Percentiles rank a stretch among this genome's conserved stretches.
phyloP scores from a whole-genome alignment of 2,797 vertebrate species.

The Mormyrus proboscirostris region DNA sequence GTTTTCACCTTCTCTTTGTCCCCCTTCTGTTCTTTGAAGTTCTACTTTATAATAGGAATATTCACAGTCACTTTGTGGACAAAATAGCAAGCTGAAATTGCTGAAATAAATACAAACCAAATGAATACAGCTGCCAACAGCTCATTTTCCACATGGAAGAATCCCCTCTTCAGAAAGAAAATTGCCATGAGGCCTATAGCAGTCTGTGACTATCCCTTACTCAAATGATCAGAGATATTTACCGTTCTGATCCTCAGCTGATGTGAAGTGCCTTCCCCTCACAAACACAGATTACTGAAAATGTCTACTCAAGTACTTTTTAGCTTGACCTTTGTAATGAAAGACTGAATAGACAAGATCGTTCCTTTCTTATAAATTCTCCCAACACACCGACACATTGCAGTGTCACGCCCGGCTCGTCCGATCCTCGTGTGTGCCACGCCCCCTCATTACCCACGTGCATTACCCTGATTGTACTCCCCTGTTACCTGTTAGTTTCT shows the following conservation, averaged over 20 bases:
- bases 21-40: neutral
- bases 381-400: neutral
- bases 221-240: slow-evolving; percentile 8
- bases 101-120: slow-evolving; percentile 13
- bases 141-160: slow-evolving; percentile 18
- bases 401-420: too few relatives aligned
- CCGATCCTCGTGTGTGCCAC: too few relatives aligned
- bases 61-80: neutral
- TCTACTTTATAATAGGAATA: neutral
- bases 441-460: too few relatives aligned
- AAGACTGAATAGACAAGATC: neutral
- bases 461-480: too few relatives aligned
- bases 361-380: neutral
- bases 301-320: neutral
- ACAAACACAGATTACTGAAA: neutral
- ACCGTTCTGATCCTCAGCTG: neutral
- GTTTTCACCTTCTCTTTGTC: neutral
- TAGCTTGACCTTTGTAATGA: slow-evolving; percentile 1
- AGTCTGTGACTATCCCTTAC: neutral
- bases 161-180: neutral
- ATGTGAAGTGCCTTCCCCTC: neutral
- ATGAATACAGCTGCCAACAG: slow-evolving; percentile 7
- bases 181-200: neutral
- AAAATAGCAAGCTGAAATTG: neutral
- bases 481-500: too few relatives aligned